Percentiles rank a stretch among this genome's conserved stretches.
Conservation (phyloP, 2,113 vertebrate genomes). For the Xerus inauris region DNA sequence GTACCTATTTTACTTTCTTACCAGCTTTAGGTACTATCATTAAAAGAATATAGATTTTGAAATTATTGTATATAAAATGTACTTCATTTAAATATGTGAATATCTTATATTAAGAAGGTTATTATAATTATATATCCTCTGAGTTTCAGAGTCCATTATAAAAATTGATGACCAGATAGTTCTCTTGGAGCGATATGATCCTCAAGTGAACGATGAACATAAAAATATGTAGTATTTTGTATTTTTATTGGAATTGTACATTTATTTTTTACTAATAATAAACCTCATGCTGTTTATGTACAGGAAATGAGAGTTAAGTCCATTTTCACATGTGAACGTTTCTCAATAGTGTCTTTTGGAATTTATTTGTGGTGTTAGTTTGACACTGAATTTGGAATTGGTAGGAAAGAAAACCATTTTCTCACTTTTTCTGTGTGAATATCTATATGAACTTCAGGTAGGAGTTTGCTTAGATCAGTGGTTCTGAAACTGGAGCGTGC, state of each 20-base stretch:
- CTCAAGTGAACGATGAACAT: conserved; percentile 70
- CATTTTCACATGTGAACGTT: conserved; percentile 44
- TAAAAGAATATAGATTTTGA: conserved; percentile 59
- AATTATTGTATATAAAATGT: conserved; percentile 69
- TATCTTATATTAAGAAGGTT: conserved; percentile 64
- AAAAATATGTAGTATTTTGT: conserved; percentile 64
- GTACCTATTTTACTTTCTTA: conserved; percentile 30
- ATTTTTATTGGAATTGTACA: conserved; percentile 70
- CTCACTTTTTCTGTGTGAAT: not conserved
- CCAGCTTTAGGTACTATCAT: conserved; percentile 58
- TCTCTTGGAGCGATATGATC: conserved; percentile 36
- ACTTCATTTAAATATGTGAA: conserved; percentile 71
- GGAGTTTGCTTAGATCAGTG: not conserved
- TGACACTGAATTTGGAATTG: conserved; percentile 14
- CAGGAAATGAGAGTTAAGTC: conserved; percentile 69
- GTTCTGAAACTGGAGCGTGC: not conserved
- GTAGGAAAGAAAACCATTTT: not conserved
- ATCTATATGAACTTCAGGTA: not conserved
- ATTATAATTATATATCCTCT: conserved; percentile 74
- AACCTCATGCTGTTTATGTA: conserved; percentile 58
- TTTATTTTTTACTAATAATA: conserved; percentile 72
- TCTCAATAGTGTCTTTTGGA: conserved; percentile 50
- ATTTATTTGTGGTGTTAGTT: not conserved
- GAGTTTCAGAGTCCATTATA: conserved; percentile 62
- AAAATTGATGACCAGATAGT: conserved; percentile 73